Evolutionary conservation across 2,113 vertebrate species (phyloP), one percentile per base, ranked within the genome.

Genomic region (Oostethus manadensis): DNA sequence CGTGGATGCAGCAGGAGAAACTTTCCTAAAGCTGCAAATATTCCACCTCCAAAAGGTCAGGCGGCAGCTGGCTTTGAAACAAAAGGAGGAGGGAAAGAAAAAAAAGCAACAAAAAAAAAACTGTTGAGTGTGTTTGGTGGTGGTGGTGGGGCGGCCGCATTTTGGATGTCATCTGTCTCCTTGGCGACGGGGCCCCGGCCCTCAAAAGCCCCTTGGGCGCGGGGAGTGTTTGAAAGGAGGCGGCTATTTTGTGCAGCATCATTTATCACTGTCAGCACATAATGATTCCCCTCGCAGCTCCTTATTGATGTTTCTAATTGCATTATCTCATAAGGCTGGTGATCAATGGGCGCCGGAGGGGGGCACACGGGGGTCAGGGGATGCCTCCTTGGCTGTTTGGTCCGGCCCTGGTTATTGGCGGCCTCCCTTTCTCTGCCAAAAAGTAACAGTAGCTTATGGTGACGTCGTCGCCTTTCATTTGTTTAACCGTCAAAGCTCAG

Each of bases 281-380:
- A 98, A 97, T 98, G 95, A 98, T 95, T 93, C 93, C 92, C 92
- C 92, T 94, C 90, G 93, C 94, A 93, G 94, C 92, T 93, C 90
- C 93, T 96, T 98, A 98, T 98, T 98, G 96, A 96, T 98, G 96
- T 98, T 96, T 96, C 93, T 98, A 98, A 98, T 98, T 98, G 94
- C 93, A 94, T 98, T 97, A 98, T 96, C 93, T 98, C 94, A 92
- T 94, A 92, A 93, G 93, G 92, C 91, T 63, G 87, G 86, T 93
- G 93, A 96, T 96, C 94, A 94, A 94, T 96, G 93, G 92, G 92
- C 90, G 89, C 88, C 84, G 88, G 89, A 90, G 89, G 51, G 10
- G 86, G 92, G 91, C 91, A 91, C 88, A 83, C 84, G 89, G 93
- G 91, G 94, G 92, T 92, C 92, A 93, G 89, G 89, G 88, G 90